phyloP scores from a whole-genome alignment of 2,888 invertebrate species.

The Euplagia quadripunctaria region DNA sequence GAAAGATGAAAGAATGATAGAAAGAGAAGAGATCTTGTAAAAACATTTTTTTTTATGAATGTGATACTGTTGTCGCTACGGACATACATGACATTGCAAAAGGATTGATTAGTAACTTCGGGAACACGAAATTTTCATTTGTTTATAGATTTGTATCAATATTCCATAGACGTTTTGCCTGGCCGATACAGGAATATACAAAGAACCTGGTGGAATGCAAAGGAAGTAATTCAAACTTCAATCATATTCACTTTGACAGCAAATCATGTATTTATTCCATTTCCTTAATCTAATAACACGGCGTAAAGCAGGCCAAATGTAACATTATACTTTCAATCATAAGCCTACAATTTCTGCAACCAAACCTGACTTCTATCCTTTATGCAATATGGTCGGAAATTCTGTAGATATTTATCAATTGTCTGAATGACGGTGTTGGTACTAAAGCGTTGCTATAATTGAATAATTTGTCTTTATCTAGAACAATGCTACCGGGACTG shows the following conservation, averaged over 20 bases:
- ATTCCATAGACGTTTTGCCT: neutral
- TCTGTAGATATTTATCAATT: slow-evolving; percentile 8
- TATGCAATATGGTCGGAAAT: slow-evolving; percentile 5
- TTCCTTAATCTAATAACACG: slow-evolving; percentile 41
- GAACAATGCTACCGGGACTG: slow-evolving; percentile 54
- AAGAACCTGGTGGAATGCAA: neutral
- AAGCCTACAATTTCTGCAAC: neutral
- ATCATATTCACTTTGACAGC: slow-evolving; percentile 24
- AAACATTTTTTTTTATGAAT: too few relatives aligned
- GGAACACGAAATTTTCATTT: too few relatives aligned
- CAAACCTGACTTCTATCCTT: neutral
- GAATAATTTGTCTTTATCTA: slow-evolving; percentile 58
- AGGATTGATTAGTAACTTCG: too few relatives aligned
- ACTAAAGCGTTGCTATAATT: slow-evolving; percentile 44
- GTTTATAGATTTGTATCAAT: neutral
- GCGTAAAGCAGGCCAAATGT: slow-evolving; percentile 31
- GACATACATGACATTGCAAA: too few relatives aligned
- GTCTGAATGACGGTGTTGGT: slow-evolving; percentile 1
- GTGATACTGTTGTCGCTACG: too few relatives aligned
- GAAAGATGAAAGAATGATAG: too few relatives aligned
- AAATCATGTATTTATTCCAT: slow-evolving; percentile 39
- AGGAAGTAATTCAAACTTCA: neutral
- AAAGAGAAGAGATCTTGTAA: too few relatives aligned
- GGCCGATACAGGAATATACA: neutral
- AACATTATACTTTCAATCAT: slow-evolving; percentile 38